Evolutionary conservation across 2,797 vertebrate species (phyloP).

Genomic region (Pogonophryne albipinna): DNA sequence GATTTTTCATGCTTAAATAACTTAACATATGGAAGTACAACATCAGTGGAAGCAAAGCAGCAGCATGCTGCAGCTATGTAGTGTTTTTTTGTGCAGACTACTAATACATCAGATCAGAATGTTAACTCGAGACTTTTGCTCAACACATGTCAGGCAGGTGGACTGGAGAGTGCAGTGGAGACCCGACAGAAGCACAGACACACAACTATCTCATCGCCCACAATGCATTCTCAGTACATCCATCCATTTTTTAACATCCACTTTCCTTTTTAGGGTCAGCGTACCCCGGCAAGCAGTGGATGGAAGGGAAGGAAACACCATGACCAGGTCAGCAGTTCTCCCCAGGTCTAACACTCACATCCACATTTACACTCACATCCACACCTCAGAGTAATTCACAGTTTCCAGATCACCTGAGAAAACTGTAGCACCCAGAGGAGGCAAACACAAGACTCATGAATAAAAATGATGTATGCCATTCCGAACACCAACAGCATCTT

Average conservation of each 20-base stretch:
- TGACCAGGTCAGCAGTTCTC: slow-evolving; percentile 38
- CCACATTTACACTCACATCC: slow-evolving; percentile 31
- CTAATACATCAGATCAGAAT: not conserved
- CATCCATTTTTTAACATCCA: slow-evolving; percentile 42
- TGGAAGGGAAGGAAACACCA: slow-evolving; percentile 14
- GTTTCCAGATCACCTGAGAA: slow-evolving; percentile 34
- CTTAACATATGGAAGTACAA: not conserved
- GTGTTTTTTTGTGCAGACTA: not conserved
- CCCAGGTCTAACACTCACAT: slow-evolving; percentile 12
- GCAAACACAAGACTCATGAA: slow-evolving; percentile 3
- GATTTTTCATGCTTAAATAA: no score
- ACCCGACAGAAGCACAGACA: slow-evolving; percentile 10
- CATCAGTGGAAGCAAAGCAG: not conserved
- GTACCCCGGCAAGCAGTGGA: slow-evolving; percentile 9
- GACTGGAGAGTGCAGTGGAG: not conserved
- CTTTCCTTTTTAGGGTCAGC: slow-evolving; percentile 36
- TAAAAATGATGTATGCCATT: slow-evolving; percentile 7
- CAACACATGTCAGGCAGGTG: slow-evolving; percentile 1
- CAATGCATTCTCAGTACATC: not conserved
- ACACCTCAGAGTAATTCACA: slow-evolving; percentile 24
- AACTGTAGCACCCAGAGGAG: slow-evolving; percentile 18
- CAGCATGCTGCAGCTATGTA: not conserved
- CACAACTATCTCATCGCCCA: not conserved
- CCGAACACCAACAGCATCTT: slow-evolving; percentile 12
- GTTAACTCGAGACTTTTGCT: not conserved